These are phyloP conservation scores for Rhabdomys dilectus DNA, from an alignment of 2,113 vertebrate species.

Conservation along the genomic window DNA sequence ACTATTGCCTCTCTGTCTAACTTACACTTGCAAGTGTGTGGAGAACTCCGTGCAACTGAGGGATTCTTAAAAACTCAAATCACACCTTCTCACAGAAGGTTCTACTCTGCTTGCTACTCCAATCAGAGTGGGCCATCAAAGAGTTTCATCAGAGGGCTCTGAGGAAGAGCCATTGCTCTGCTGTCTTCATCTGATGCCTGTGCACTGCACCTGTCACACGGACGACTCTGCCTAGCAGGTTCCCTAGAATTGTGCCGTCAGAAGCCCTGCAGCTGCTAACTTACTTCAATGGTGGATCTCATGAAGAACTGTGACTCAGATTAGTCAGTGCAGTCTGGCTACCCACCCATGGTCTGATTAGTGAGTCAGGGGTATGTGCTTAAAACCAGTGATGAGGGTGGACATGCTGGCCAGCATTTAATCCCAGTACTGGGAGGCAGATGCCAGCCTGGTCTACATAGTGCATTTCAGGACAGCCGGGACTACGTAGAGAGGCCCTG, in stretches of 20 bases:
- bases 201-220: background rate
- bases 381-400: background rate
- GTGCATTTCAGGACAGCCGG: background rate
- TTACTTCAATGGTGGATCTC: background rate
- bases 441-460: background rate
- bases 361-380: background rate
- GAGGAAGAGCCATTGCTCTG: background rate
- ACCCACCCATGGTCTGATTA: background rate
- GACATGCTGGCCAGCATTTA: background rate
- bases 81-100: background rate
- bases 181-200: background rate
- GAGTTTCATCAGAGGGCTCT: background rate
- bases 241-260: background rate
- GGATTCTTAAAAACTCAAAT: background rate
- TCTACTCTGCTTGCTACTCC: background rate
- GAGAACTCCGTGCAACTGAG: background rate
- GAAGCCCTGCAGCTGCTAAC: background rate
- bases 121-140: background rate
- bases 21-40: background rate
- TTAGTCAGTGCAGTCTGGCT: background rate
- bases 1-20: background rate
- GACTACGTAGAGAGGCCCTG: background rate
- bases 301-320: background rate
- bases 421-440: background rate
- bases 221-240: background rate